Evolutionary conservation across 2,888 invertebrate genomes (phyloP).

Genomic region (Agrochola lychnidis): DNA sequence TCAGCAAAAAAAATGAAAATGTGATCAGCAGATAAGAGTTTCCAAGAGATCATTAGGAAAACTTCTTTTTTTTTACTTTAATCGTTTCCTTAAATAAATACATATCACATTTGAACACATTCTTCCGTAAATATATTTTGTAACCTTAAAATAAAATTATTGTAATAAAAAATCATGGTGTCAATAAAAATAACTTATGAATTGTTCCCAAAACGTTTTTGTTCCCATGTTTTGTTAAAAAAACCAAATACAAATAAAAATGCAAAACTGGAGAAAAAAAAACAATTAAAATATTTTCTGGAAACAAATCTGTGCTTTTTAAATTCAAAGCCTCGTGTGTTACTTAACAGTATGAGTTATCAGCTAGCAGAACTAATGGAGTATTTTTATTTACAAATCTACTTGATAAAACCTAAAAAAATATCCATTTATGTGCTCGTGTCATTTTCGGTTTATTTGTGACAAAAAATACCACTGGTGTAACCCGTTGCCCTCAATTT

Average conservation of each 20-base stretch:
- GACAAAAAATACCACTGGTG: background rate
- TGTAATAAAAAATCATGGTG: conserved; percentile 42
- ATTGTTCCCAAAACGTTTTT: conserved; percentile 77
- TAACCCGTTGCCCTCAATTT: background rate
- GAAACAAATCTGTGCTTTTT: conserved; percentile 36
- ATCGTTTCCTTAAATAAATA: conserved; percentile 86
- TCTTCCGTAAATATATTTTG: conserved; percentile 79
- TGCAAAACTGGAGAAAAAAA: background rate
- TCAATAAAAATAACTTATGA: conserved; percentile 47
- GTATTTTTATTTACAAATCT: conserved; percentile 65
- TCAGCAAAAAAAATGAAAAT: conserved; percentile 64
- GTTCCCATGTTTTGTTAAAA: conserved; percentile 69
- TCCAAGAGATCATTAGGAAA: conserved; percentile 90
- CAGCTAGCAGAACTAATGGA: conserved; percentile 66
- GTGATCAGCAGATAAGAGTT: conserved; percentile 86
- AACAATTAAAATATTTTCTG: background rate
- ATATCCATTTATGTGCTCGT: conserved; percentile 43
- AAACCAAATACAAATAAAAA: conserved; percentile 28
- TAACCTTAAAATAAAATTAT: conserved; percentile 76
- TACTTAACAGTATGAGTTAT: conserved; percentile 62
- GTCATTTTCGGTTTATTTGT: conserved; percentile 8
- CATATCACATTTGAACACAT: conserved; percentile 91
- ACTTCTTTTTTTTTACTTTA: conserved; percentile 84
- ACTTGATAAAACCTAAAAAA: conserved; percentile 53
- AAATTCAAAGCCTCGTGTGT: conserved; percentile 65